Base-by-base conservation (phyloP, 2,797 vertebrate species). In the Acanthurus leucopareius region DNA sequence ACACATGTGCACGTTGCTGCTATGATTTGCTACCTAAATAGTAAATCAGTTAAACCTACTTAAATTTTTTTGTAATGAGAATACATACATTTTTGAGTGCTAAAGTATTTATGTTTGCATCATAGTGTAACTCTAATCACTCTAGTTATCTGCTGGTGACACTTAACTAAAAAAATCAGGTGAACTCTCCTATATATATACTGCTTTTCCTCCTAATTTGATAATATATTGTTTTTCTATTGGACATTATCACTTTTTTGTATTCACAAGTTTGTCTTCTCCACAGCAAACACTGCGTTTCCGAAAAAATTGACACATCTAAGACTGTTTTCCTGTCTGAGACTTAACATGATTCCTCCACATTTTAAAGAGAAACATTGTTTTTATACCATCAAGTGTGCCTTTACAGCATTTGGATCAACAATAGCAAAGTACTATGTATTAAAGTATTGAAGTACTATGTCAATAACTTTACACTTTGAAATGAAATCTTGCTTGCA, bases 381-480 rank as follows among this genome's bases (percentile, higher is more conserved):
- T n/a, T n/a, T n/a, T n/a, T n/a, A n/a, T n/a, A n/a, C n/a, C n/a
- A n/a, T n/a, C n/a, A n/a, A n/a, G n/a, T n/a, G n/a, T n/a, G n/a
- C n/a, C n/a, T n/a, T n/a, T n/a, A n/a, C n/a, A 75, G 58, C 17
- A 66, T 40, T 44, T 48, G 17, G 3, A 58, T 60, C 56, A 68
- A 11, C 14, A 25, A 40, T 1, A 60, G 19, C 35, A 14, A n/a
- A n/a, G n/a, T n/a, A n/a, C n/a, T n/a, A n/a, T n/a, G n/a, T n/a
- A n/a, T n/a, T n/a, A n/a, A n/a, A n/a, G n/a, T n/a, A n/a, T 22
- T 17, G 17, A 60, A 44, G 13, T 28, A 16, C 49, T 35, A 17
- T 20, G 19, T 19, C 19, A 44, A 57, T 42, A 51, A 16, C 20
- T 20, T 53, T 3, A 60, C 47, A 52, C 47, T 71, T 69, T 56